phyloP scores from a whole-genome alignment of 2,797 vertebrate genomes.

The Potorous gilbertii region DNA sequence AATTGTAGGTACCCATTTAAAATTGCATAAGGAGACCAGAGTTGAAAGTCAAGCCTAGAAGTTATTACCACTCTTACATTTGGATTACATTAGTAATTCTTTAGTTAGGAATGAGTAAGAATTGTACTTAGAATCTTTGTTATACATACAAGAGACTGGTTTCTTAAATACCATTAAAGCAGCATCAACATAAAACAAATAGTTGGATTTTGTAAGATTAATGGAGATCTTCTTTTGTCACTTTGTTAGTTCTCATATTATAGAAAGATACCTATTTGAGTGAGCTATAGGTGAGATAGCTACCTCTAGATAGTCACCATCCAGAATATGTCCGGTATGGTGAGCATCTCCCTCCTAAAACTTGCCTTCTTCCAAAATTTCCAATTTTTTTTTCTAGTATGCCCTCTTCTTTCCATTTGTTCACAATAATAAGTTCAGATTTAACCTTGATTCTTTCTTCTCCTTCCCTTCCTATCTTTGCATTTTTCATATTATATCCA shows the following conservation, averaged over 20 bases:
- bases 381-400: neutral
- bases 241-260: conserved; percentile 27
- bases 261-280: neutral
- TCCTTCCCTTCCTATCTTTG: neutral
- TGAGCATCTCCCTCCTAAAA: neutral
- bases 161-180: conserved; percentile 84
- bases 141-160: conserved; percentile 75
- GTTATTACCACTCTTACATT: conserved; percentile 66
- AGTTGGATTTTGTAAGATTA: conserved; percentile 80
- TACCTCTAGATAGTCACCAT: neutral
- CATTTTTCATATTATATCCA: neutral
- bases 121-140: conserved; percentile 78
- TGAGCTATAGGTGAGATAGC: neutral
- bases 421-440: neutral
- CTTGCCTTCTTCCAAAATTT: neutral
- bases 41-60: conserved; percentile 79
- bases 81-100: conserved; percentile 83
- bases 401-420: neutral
- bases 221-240: conserved; percentile 52
- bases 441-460: neutral
- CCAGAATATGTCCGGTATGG: neutral
- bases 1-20: conserved; percentile 71
- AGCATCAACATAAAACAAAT: conserved; percentile 81
- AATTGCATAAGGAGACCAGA: conserved; percentile 66
- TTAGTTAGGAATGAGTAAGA: conserved; percentile 75